Evolutionary conservation across 2,888 invertebrate genomes (phyloP).

Genomic region (Caenorhabditis doughertyi): DNA sequence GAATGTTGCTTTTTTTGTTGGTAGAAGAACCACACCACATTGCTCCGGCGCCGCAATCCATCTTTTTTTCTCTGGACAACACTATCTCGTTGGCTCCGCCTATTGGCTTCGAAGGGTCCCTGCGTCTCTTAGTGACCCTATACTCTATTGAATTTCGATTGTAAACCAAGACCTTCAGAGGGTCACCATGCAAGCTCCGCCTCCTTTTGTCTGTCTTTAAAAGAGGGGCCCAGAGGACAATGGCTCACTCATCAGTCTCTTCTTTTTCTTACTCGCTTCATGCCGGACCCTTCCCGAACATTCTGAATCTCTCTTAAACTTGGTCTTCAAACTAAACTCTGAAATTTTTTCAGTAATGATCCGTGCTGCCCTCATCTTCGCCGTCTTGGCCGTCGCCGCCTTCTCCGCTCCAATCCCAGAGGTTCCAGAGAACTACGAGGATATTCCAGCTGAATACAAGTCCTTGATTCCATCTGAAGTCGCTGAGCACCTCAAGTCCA

Average conservation of each 20-base stretch:
- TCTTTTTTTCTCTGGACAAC: not conserved
- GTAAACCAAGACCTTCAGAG: constrained; percentile 19
- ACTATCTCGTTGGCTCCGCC: constrained; percentile 48
- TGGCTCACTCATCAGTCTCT: constrained; percentile 4
- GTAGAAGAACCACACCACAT: no score
- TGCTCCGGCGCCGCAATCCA: constrained; percentile 1
- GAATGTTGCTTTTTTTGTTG: no score
- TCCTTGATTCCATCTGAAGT: constrained; percentile 80
- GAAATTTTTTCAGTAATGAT: constrained; percentile 59
- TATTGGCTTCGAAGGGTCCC: not conserved
- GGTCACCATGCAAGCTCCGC: constrained; percentile 25
- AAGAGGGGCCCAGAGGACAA: constrained; percentile 16
- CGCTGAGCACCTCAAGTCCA: constrained; percentile 77
- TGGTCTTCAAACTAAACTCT: not conserved
- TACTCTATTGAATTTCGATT: constrained; percentile 30
- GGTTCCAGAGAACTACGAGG: constrained; percentile 72
- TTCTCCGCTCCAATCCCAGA: constrained; percentile 73
- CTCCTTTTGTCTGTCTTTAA: constrained; percentile 41
- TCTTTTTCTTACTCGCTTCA: not conserved
- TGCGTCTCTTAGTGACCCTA: constrained; percentile 19
- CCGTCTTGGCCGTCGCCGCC: constrained; percentile 67
- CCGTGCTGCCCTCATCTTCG: constrained; percentile 66
- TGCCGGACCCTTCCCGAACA: no score
- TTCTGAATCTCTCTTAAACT: not conserved
- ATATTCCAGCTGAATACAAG: constrained; percentile 80